phyloP scores from a whole-genome alignment of 2,888 invertebrate genomes.

The Eupithecia vulgata region DNA sequence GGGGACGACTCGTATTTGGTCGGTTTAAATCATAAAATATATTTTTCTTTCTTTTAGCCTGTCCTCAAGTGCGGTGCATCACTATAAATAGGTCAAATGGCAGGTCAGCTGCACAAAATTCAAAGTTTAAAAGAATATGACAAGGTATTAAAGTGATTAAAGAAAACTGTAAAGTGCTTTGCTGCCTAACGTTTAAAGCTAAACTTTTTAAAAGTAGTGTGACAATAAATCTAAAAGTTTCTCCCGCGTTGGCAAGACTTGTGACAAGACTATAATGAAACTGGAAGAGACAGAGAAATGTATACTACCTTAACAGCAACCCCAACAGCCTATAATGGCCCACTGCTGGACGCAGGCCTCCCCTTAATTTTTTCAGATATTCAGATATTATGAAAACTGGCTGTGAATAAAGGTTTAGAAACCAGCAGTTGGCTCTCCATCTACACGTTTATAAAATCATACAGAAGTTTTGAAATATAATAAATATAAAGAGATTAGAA shows the following conservation, averaged over 20 bases:
- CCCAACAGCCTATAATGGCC: too few species aligned
- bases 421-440: too few species aligned
- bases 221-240: constrained; percentile 80
- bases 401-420: too few species aligned
- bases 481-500: too few species aligned
- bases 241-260: constrained; percentile 67
- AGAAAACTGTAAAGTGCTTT: constrained; percentile 51
- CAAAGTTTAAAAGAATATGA: constrained; percentile 17
- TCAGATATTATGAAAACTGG: too few species aligned
- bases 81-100: not conserved
- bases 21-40: not conserved
- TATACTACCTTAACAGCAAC: too few species aligned
- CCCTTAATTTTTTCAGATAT: too few species aligned
- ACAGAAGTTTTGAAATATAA: too few species aligned
- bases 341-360: too few species aligned
- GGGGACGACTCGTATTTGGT: not conserved
- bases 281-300: constrained; percentile 47
- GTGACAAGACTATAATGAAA: constrained; percentile 35
- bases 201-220: constrained; percentile 76
- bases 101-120: not conserved
- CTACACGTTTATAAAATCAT: too few species aligned
- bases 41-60: not conserved
- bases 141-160: constrained; percentile 51
- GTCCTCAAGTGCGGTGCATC: not conserved
- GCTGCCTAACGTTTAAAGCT: constrained; percentile 70